These are phyloP conservation scores for Drosophila meridiana DNA, from an alignment of 2,888 invertebrate species.

Conservation along the genomic window DNA sequence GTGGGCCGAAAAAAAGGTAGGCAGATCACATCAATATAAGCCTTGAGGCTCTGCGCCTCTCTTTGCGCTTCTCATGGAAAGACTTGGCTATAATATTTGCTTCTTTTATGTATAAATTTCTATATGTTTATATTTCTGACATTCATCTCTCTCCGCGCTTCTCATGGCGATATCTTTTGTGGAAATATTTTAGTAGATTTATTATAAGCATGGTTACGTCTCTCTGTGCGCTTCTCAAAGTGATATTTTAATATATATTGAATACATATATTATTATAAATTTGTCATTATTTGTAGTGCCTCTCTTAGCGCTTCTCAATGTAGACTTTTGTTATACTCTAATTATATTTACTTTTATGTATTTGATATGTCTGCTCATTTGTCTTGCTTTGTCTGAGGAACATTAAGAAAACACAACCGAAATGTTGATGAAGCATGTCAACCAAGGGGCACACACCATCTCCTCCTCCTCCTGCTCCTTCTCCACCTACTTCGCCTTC, in stretches of 20 bases:
- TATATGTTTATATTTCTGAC: background rate
- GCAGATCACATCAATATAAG: background rate
- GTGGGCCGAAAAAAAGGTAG: background rate
- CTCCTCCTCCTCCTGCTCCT: background rate
- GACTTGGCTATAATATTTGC: too few relatives aligned
- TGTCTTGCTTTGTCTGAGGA: constrained; percentile 68
- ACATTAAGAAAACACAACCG: constrained; percentile 50
- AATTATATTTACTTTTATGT: background rate
- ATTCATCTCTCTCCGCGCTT: background rate
- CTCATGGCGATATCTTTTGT: background rate
- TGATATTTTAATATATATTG: background rate
- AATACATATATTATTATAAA: background rate
- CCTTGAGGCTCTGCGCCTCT: background rate
- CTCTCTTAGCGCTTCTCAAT: constrained; percentile 11
- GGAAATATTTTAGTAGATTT: too few relatives aligned
- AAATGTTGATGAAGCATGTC: constrained; percentile 56
- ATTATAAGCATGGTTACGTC: background rate
- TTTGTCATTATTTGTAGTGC: background rate
- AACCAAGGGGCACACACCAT: constrained; percentile 35
- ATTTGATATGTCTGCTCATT: constrained; percentile 41
- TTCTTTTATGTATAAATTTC: background rate
- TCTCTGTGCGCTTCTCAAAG: background rate
- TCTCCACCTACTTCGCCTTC: background rate
- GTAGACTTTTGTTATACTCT: background rate
- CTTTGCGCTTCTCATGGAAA: background rate